Conservation (phyloP, 2,888 invertebrate genomes). For the Heliconius erato region DNA sequence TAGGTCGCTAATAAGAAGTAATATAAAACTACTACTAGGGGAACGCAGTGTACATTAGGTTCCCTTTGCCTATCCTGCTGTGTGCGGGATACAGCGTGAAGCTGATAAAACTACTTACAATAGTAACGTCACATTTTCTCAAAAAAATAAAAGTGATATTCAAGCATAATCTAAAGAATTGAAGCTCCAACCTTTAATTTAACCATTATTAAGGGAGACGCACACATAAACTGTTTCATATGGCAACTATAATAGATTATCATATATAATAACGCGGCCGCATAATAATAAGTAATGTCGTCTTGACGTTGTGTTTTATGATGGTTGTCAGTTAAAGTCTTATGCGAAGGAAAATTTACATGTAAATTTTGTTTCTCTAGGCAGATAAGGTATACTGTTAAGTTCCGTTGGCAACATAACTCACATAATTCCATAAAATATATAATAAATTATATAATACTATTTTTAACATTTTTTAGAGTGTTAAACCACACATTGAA, state of each 20-base stretch:
- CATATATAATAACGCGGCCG: constrained; percentile 3
- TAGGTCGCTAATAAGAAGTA: too few relatives aligned
- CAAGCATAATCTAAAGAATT: neutral
- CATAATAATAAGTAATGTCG: neutral
- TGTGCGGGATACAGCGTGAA: too few relatives aligned
- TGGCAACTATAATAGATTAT: neutral
- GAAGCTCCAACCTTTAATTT: too few relatives aligned
- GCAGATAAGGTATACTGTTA: neutral
- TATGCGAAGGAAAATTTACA: neutral
- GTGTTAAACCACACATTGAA: too few relatives aligned
- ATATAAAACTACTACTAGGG: too few relatives aligned
- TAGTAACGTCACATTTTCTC: neutral
- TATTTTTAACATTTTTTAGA: too few relatives aligned
- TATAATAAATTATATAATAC: neutral
- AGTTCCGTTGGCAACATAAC: neutral
- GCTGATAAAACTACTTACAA: too few relatives aligned
- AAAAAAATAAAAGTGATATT: neutral
- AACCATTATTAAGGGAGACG: neutral
- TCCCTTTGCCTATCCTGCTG: too few relatives aligned
- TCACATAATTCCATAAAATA: neutral
- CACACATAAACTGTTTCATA: neutral
- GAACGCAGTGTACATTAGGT: too few relatives aligned
- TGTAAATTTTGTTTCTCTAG: neutral
- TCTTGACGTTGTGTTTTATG: constrained; percentile 11
- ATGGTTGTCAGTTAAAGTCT: constrained; percentile 11